Conservation (phyloP, 2,113 vertebrate species). For the Lagopus leucura region DNA sequence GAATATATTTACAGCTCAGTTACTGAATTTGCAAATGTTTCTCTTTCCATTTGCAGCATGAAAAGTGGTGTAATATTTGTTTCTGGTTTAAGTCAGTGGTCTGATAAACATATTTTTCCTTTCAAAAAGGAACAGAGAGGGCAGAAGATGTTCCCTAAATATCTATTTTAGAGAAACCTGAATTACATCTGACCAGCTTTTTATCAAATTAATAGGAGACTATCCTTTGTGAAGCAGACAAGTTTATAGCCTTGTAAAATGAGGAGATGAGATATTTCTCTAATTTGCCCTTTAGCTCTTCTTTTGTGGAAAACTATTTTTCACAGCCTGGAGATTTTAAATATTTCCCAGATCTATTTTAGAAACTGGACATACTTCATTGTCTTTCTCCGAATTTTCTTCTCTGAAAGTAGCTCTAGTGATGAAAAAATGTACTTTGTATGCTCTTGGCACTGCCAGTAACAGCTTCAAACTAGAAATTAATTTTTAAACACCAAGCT, state of each 20-base stretch:
- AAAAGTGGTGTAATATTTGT: constrained; percentile 33
- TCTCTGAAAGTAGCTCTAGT: constrained; percentile 22
- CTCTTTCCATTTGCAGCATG: constrained; percentile 1
- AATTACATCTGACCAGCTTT: constrained; percentile 18
- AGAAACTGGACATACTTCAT: constrained; percentile 34
- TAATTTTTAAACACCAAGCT: constrained; percentile 74
- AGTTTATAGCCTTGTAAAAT: constrained; percentile 23
- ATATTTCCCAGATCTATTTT: constrained; percentile 48
- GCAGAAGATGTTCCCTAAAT: constrained; percentile 8
- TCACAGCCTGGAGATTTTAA: constrained; percentile 24
- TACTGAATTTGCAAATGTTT: constrained; percentile 28
- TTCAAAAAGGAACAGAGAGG: not conserved
- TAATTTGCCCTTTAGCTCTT: constrained; percentile 56
- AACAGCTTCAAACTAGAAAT: constrained; percentile 70
- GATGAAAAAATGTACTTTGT: constrained; percentile 67
- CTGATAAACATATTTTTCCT: constrained; percentile 39
- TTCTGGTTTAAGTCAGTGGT: constrained; percentile 13
- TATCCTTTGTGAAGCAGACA: constrained; percentile 4
- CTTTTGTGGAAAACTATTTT: constrained; percentile 39
- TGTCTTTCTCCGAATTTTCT: constrained; percentile 56
- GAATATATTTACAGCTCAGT: constrained; percentile 48
- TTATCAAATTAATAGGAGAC: constrained; percentile 37
- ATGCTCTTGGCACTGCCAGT: constrained; percentile 50
- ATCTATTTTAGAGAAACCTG: constrained; percentile 20
- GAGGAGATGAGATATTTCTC: not conserved